Conservation (phyloP, 2,113 vertebrate genomes). For the Saimiri boliviensis region DNA sequence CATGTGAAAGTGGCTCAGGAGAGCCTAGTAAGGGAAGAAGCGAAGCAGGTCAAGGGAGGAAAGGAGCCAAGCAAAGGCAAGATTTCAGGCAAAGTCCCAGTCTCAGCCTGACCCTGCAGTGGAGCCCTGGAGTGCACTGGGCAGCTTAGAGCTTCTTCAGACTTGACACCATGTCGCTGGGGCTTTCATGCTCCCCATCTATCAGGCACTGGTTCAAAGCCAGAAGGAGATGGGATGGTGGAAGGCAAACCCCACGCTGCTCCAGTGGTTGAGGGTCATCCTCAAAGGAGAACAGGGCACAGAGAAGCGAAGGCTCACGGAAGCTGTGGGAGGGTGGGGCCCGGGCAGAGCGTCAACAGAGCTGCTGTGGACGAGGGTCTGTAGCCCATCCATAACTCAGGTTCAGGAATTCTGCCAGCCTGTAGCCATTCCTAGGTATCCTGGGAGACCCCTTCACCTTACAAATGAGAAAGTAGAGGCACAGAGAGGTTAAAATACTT, state of each 20-base stretch:
- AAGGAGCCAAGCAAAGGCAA: not conserved
- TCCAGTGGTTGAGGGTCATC: not conserved
- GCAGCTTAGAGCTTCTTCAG: not conserved
- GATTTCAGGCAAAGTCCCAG: not conserved
- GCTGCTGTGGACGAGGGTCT: not conserved
- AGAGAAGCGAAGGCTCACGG: not conserved
- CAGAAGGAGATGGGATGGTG: not conserved
- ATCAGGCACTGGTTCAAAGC: not conserved
- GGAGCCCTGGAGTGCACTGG: not conserved
- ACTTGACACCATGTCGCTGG: not conserved
- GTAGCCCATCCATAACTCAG: not conserved
- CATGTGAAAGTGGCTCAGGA: not conserved
- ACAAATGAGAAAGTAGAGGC: not conserved
- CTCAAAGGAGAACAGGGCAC: not conserved
- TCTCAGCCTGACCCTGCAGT: not conserved
- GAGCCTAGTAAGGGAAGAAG: not conserved
- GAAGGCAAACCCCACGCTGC: not conserved
- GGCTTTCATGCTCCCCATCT: rapidly evolving
- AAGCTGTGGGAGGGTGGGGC: not conserved
- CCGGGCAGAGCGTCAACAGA: too few species aligned
- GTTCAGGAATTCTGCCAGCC: not conserved
- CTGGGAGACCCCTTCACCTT: not conserved
- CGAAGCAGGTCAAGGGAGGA: not conserved
- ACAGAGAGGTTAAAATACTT: not conserved
- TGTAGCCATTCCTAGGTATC: not conserved